Conservation (phyloP, 2,888 invertebrate species). For the Dynastes tityus region DNA sequence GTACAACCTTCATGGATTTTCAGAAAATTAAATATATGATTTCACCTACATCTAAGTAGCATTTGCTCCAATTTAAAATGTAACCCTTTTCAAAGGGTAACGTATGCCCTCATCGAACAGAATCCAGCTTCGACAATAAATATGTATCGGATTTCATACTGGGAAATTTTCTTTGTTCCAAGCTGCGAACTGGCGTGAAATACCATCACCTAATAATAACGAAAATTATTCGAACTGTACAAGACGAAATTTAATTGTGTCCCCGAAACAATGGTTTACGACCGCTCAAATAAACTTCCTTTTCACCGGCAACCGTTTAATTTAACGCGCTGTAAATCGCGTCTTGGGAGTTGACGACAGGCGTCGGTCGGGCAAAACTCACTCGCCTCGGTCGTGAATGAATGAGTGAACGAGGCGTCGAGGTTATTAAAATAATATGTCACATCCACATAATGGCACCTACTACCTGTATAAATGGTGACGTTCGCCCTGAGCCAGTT, state of each 20-base stretch:
- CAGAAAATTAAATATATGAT: too few species aligned
- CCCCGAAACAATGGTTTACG: conserved; percentile 32
- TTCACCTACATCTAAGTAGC: too few species aligned
- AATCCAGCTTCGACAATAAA: too few species aligned
- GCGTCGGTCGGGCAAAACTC: conserved; percentile 8
- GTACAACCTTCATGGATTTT: too few species aligned
- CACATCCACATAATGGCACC: conserved; percentile 38
- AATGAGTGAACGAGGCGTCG: conserved; percentile 26
- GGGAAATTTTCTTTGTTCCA: too few species aligned
- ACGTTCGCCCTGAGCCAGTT: neutral
- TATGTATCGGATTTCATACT: too few species aligned
- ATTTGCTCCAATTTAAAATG: too few species aligned
- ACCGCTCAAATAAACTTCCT: conserved; percentile 15
- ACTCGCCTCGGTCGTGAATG: neutral
- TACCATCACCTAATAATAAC: conserved; percentile 9
- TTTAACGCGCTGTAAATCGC: conserved; percentile 35
- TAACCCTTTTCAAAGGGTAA: too few species aligned
- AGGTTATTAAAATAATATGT: conserved; percentile 46
- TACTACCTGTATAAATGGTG: conserved; percentile 15
- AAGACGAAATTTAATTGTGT: conserved; percentile 19
- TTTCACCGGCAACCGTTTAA: conserved; percentile 27
- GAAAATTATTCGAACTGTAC: conserved; percentile 18
- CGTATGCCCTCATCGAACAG: too few species aligned
- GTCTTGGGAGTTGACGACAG: conserved; percentile 11
- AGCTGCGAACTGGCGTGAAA: too few species aligned